phyloP scores from a whole-genome alignment of 2,797 vertebrate species.

The Gymnopithys bicolor region DNA sequence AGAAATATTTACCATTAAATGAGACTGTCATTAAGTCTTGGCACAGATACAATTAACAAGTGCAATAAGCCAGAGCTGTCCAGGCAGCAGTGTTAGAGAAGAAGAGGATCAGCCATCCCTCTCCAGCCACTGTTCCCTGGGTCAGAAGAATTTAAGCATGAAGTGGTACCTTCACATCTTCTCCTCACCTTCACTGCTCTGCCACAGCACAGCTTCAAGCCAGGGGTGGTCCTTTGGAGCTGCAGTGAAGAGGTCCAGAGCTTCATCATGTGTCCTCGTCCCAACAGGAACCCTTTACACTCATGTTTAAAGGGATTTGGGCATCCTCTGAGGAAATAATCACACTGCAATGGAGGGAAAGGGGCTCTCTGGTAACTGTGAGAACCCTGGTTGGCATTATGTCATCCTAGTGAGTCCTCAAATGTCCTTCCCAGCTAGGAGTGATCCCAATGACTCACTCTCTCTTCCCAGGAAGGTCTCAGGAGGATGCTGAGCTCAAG shows the following conservation, averaged over 20 bases:
- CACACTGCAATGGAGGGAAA: not conserved
- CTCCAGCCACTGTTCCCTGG: not conserved
- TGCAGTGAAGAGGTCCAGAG: not conserved
- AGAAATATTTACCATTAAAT: not conserved
- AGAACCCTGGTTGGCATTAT: not conserved
- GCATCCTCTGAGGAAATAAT: not conserved
- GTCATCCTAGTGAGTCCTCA: not conserved
- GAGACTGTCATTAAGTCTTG: not conserved
- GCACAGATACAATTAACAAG: not conserved
- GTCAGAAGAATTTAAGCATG: not conserved
- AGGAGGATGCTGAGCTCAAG: not conserved
- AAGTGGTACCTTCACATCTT: not conserved
- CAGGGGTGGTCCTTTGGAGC: not conserved
- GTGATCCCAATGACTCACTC: not conserved
- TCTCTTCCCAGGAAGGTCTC: not conserved
- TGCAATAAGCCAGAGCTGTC: not conserved
- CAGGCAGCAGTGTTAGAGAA: not conserved
- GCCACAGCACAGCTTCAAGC: not conserved
- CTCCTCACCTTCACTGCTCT: not conserved
- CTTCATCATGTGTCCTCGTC: not conserved
- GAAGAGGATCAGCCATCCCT: not conserved
- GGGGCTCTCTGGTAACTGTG: not conserved
- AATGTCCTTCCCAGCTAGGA: not conserved
- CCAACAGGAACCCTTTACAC: not conserved
- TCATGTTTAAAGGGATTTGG: not conserved